Base-by-base conservation (phyloP, 2,113 vertebrate species). In the Zeus faber region DNA sequence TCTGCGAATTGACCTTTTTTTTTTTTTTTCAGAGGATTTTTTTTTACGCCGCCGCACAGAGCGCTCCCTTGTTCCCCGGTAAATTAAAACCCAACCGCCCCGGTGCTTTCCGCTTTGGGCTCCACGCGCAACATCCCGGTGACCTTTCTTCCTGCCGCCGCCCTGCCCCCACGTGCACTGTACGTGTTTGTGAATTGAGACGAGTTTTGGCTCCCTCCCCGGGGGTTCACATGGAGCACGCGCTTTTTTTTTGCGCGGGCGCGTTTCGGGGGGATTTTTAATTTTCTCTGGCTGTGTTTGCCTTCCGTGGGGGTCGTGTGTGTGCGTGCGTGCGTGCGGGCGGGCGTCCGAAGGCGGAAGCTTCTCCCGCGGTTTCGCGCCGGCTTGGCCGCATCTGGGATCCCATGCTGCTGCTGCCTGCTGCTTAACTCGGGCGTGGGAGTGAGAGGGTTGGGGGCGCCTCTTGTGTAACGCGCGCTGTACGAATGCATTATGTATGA, bases 401-500 rank as follows among this genome's bases (percentile, higher is more conserved):
- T 17, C 20, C 48, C 41, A 3, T 21, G 52, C 53, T 45, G 22
- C 27, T 39, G n/a, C n/a, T n/a, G n/a, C n/a, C n/a, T n/a, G 6
- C 31, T 33, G 31, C 5, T 9, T 13, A 33, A 5, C 2, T 10
- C 31, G 13, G 31, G 51, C 51, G 81, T 79, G 58, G 71, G 67
- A 72, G 74, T 18, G 44, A 55, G 39, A 6, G 39, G 10, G 65
- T 66, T 61, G 29, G 13, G 31, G 20, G 3, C 52, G 58, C 17
- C 3, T 16, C 62, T 80, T 78, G 72, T 66, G 59, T 72, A 82
- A 76, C 53, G 26, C 52, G 31, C 5, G 39, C 69, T 39, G 40
- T 57, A 47, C 3, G 26, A 14, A 55, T 80, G 67, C 58, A 65
- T 77, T 67, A 77, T 74, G 59, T 27, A 70, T 70, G 44, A 76